Conservation (phyloP, 2,888 invertebrate species). For the Hartigia nigra region DNA sequence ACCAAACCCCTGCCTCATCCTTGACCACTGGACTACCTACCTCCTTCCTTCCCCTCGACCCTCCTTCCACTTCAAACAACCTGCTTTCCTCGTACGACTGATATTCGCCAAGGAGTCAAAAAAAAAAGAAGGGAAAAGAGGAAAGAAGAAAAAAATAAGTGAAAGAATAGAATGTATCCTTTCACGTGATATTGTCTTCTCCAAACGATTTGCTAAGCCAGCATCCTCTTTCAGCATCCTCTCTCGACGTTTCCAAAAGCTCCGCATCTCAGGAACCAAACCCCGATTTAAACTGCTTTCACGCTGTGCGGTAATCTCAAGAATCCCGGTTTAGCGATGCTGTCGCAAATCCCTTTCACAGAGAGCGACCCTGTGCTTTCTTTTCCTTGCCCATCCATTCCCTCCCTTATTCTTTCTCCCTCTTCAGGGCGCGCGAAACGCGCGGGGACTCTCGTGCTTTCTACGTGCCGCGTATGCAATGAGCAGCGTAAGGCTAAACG, state of each 20-base stretch:
- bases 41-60: too few species aligned
- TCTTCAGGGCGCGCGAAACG: not conserved
- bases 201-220: not conserved
- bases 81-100: not conserved
- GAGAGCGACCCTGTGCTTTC: not conserved
- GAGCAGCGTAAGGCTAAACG: not conserved
- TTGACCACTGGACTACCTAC: too few species aligned
- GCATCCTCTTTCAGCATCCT: not conserved
- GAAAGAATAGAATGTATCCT: not conserved
- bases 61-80: too few species aligned
- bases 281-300: conserved; percentile 35
- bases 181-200: not conserved
- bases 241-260: not conserved
- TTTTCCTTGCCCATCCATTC: not conserved
- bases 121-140: not conserved
- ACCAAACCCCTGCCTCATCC: not conserved
- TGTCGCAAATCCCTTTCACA: conserved; percentile 25
- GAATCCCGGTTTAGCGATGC: conserved; percentile 31
- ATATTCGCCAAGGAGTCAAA: not conserved
- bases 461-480: not conserved
- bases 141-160: not conserved
- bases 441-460: not conserved
- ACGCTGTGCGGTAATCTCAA: conserved; percentile 28
- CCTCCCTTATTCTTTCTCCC: not conserved
- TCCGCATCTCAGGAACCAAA: not conserved